Base-by-base conservation (phyloP, 2,888 invertebrate species). In the Euplexia lucipara region DNA sequence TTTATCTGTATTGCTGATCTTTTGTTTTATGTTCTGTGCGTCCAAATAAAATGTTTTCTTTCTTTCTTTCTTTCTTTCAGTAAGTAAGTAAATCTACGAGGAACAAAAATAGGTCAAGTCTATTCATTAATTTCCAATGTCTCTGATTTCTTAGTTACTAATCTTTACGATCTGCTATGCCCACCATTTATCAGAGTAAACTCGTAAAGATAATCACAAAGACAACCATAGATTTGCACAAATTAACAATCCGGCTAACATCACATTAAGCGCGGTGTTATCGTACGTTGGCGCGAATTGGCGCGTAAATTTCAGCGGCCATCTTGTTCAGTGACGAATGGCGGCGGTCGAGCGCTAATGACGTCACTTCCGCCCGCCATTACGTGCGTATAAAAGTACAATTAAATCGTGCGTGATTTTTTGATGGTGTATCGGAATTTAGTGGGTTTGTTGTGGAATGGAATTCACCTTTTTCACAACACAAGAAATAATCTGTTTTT, bases 301-400 rank as follows among this genome's bases (percentile, higher is more conserved):
- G 83, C 88, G 88, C 87, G 89, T 87, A 85, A 88, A 87, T 79
- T 73, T 79, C 71, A 83, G 73, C 86, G 75, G 87, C 90, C 90
- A 90, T 90, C 87, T 90, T 89, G 90, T 82, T 56, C 71, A 57
- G 82, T 87, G 88, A 90, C 84, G 83, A 78, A 90, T 88, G 83
- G 82, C 81, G 85, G 78, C 71, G 82, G 84, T 81, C 79, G 83
- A 78, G 81, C 74, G 81, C 65, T 84, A 84, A 86, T 85, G 85
- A 86, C 84, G 82, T 80, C 86, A 84, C 86, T 83, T 88, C 87
- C 87, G 84, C 75, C 83, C 79, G 81, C 88, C 85, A 86, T 88
- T 86, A 85, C 84, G 69, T 65, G 76, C 54, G 62, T 67, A 75
- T 75, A 75, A 82, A 75, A 77, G 72, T 73, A 59, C 60, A 54